Percentiles rank a stretch among this genome's conserved stretches.
Conservation (phyloP, 2,797 vertebrate species). For the Gymnothorax javanicus region DNA sequence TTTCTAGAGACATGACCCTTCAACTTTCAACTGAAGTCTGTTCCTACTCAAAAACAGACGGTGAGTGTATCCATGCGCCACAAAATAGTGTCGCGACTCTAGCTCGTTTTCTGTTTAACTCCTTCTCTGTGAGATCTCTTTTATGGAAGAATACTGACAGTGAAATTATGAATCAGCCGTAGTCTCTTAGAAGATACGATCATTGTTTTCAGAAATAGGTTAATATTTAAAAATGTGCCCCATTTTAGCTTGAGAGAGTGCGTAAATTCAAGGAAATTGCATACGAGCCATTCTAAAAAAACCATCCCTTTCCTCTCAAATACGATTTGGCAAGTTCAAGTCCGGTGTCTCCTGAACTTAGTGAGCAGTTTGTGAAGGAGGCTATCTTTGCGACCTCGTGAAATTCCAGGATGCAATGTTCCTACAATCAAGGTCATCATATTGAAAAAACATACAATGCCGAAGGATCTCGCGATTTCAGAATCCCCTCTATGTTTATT, state of each 20-base stretch:
- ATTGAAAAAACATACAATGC: not conserved
- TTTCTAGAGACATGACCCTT: no score
- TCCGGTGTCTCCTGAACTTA: not conserved
- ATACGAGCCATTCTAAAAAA: not conserved
- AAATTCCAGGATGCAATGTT: not conserved
- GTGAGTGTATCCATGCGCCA: not conserved
- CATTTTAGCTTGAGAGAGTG: not conserved
- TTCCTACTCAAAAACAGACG: not conserved
- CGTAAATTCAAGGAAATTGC: not conserved
- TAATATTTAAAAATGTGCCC: conserved; percentile 7
- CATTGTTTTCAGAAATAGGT: conserved; percentile 17
- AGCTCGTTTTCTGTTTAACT: not conserved
- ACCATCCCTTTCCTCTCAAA: not conserved
- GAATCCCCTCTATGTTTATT: conserved; percentile 1
- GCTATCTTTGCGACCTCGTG: not conserved
- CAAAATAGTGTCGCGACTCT: not conserved
- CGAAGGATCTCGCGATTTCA: not conserved
- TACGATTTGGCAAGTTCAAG: not conserved
- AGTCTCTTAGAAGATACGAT: not conserved
- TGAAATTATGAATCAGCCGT: not conserved
- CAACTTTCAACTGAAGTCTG: no score
- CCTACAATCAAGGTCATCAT: not conserved
- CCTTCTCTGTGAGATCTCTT: not conserved
- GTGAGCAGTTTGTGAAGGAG: not conserved
- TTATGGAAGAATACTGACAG: not conserved